Base-by-base conservation (phyloP, 2,113 vertebrate species). In the Oenanthe oenanthe region DNA sequence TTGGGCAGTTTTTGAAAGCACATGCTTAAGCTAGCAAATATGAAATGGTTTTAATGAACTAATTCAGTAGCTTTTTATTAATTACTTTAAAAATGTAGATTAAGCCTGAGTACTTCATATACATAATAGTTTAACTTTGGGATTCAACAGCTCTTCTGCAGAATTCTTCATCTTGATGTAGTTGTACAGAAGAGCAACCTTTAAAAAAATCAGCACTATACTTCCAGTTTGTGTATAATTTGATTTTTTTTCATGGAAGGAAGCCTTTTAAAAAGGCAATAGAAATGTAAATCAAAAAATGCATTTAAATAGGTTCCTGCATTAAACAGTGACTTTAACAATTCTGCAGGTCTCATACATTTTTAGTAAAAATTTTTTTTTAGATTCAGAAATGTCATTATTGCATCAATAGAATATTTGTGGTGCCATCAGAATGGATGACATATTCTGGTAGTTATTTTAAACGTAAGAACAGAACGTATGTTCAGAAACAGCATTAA, bases 401-500 rank as follows among this genome's bases (percentile, higher is more conserved):
- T 86, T 66, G 47, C 53, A 88, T 93, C 91, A 96, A 85, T 92
- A 75, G 76, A 92, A 47, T 91, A 86, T 67, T 84, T 93, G 83
- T 65, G 36, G 63, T 85, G 65, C 83, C 31, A 75, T 93, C 80
- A 85, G 86, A 93, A 91, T 87, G 68, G 92, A 81, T 74, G 92
- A 92, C 92, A 88, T 88, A 93, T 89, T 89, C 80, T 92, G 51
- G 72, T 84, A 72, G 91, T 92, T 91, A 95, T 96, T 97, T 96
- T 93, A 91, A 92, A 95, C 36, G 63, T 78, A 81, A 78, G 92
- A 95, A 89, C 79, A 84, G 92, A 94, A 86, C 4, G 78, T 94
- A 96, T 88, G 88, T 88, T 95, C 82, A 86, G 91, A 93, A 95
- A 71, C 67, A 74, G 61, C 65, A 63, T 78, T 89, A 75, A 92